A percentile compares a stretch with the other conserved stretches of the same genome.
phyloP scores from a whole-genome alignment of 2,797 vertebrate genomes.

The Scolopax rusticola region DNA sequence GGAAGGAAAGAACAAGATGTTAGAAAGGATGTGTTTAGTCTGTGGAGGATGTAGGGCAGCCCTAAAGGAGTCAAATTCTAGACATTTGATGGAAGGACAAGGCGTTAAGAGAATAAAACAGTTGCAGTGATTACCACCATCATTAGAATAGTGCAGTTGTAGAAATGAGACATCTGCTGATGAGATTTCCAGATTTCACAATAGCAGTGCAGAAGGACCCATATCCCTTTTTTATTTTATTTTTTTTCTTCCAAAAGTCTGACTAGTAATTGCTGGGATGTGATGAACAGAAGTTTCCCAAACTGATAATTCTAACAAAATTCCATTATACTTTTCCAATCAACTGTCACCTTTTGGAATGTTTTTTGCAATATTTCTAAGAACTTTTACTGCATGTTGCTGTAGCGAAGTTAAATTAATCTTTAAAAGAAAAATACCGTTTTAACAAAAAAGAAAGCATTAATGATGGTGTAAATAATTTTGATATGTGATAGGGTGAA shows the following conservation, averaged over 20 bases:
- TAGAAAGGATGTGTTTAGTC: neutral
- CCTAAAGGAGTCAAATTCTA: neutral
- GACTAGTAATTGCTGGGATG: neutral
- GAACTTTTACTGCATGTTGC: neutral
- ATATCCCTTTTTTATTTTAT: neutral
- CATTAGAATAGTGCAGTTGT: neutral
- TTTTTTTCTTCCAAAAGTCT: neutral
- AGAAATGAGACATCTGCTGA: neutral
- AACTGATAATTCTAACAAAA: neutral
- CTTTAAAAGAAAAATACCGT: conserved; percentile 16
- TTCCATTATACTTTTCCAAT: neutral
- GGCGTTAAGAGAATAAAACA: neutral
- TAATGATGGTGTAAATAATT: conserved; percentile 50
- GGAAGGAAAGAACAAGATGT: neutral
- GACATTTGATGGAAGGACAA: neutral
- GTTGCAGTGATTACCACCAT: neutral
- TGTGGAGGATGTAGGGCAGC: neutral
- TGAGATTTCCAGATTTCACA: neutral
- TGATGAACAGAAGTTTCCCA: neutral
- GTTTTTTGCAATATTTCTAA: neutral
- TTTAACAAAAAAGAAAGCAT: conserved; percentile 10
- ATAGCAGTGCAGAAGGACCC: neutral
- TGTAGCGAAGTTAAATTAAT: conserved; percentile 25
- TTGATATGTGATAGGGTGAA: conserved; percentile 11
- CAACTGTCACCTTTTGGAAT: neutral